These are phyloP conservation scores for Anomalospiza imberbis DNA, from an alignment of 2,797 vertebrate genomes.

Conservation along the genomic window DNA sequence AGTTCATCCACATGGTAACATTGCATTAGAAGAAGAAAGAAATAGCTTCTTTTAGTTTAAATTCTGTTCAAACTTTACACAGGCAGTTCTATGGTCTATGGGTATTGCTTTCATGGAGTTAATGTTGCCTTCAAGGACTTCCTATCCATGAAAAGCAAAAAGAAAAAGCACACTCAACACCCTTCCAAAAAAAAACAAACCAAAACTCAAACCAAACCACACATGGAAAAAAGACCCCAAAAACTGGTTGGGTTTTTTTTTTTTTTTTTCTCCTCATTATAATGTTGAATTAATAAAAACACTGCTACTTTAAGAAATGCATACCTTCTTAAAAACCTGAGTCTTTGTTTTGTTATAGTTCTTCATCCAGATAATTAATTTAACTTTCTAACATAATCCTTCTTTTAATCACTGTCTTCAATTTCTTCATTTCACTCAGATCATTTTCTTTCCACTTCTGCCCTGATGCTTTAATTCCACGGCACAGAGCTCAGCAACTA, in stretches of 20 bases:
- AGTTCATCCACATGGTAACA: accelerated
- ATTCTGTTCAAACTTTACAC: neutral
- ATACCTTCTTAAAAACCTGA: neutral
- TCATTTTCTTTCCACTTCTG: neutral
- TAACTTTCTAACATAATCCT: neutral
- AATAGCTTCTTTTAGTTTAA: neutral
- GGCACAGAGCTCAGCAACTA: neutral
- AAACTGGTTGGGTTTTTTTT: accelerated
- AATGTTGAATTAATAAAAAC: neutral
- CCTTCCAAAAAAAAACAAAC: accelerated
- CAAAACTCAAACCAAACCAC: accelerated
- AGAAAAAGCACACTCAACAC: accelerated
- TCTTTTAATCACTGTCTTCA: neutral
- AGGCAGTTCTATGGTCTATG: neutral
- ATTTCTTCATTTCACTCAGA: neutral
- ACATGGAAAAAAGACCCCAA: neutral
- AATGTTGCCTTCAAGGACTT: neutral
- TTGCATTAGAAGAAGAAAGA: neutral
- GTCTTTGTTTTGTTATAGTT: neutral
- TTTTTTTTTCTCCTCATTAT: neutral
- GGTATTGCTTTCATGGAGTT: neutral
- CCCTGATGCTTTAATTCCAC: neutral
- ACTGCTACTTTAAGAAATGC: neutral
- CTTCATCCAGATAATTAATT: neutral
- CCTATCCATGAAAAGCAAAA: neutral